Conservation (phyloP, 2,113 vertebrate species). For the Halcyon malimbica region DNA sequence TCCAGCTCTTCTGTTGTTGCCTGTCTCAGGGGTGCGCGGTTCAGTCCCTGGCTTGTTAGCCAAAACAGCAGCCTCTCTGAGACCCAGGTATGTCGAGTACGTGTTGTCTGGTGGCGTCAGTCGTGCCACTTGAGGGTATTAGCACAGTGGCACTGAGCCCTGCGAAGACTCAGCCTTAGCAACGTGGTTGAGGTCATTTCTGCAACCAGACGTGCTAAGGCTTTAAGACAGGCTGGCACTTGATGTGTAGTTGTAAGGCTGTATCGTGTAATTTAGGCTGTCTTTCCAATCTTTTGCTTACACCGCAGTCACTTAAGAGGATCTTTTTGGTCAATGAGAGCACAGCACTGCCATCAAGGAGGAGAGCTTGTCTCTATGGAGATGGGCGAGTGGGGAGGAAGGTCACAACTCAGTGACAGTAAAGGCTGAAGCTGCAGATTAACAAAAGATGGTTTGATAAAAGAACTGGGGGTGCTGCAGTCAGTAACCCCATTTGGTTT, state of each 20-base stretch:
- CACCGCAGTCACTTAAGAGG: background rate
- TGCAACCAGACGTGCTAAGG: background rate
- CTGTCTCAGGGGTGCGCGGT: background rate
- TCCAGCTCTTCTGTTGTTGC: background rate
- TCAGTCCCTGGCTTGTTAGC: background rate
- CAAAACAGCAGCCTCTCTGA: background rate
- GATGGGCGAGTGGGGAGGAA: background rate
- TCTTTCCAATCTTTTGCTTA: background rate
- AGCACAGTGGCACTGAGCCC: background rate
- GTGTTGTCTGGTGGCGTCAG: background rate
- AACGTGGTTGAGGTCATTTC: background rate
- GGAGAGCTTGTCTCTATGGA: conserved; percentile 45
- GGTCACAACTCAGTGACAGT: conserved; percentile 28
- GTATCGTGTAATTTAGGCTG: background rate
- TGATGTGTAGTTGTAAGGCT: background rate
- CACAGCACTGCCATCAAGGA: background rate
- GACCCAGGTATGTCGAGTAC: rapidly evolving
- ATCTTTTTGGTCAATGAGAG: background rate
- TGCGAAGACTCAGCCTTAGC: background rate
- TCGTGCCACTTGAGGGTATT: rapidly evolving
- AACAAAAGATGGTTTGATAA: conserved; percentile 37
- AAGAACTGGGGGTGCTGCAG: conserved; percentile 25
- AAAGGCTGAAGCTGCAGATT: conserved; percentile 38
- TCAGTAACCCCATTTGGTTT: background rate
- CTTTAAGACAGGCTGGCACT: background rate